Percentiles rank a stretch among this genome's conserved stretches.
Evolutionary conservation across 2,888 invertebrate species (phyloP).

Genomic region (Oxyteleia sp.): DNA sequence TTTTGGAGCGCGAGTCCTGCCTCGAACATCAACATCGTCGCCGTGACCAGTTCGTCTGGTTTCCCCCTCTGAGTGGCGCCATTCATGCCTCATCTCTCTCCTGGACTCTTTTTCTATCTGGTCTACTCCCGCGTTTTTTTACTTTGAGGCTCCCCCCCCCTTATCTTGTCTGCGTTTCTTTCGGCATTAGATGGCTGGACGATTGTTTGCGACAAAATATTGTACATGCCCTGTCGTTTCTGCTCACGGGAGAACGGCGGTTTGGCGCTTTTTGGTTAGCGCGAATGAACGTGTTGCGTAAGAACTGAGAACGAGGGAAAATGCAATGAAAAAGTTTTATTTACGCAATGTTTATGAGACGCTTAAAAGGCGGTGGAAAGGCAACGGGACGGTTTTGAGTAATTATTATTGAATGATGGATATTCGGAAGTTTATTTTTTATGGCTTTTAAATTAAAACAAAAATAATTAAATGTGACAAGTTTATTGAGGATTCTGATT

Average conservation of each 20-base stretch:
- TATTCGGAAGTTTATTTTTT: too few relatives aligned
- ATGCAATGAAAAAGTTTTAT: slow-evolving; percentile 14
- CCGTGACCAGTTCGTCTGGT: slow-evolving; percentile 48
- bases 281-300: slow-evolving; percentile 28
- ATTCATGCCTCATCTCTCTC: slow-evolving; percentile 31
- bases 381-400: background rate
- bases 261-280: slow-evolving; percentile 37
- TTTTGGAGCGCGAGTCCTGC: slow-evolving; percentile 4
- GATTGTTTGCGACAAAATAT: background rate
- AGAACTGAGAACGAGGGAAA: slow-evolving; percentile 25
- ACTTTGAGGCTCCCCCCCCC: too few relatives aligned
- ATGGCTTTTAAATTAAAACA: too few relatives aligned
- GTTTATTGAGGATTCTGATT: too few relatives aligned
- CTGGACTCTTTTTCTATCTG: slow-evolving; percentile 20
- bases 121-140: slow-evolving; percentile 32
- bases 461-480: too few relatives aligned
- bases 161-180: background rate
- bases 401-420: background rate
- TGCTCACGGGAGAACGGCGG: background rate
- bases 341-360: slow-evolving; percentile 12
- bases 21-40: slow-evolving; percentile 31
- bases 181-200: background rate
- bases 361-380: slow-evolving; percentile 8
- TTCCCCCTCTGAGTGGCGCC: slow-evolving; percentile 45
- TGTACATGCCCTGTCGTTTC: background rate